Percentiles rank a stretch among this genome's conserved stretches.
Conservation (phyloP, 2,113 vertebrate species). For the Pitta sordida region DNA sequence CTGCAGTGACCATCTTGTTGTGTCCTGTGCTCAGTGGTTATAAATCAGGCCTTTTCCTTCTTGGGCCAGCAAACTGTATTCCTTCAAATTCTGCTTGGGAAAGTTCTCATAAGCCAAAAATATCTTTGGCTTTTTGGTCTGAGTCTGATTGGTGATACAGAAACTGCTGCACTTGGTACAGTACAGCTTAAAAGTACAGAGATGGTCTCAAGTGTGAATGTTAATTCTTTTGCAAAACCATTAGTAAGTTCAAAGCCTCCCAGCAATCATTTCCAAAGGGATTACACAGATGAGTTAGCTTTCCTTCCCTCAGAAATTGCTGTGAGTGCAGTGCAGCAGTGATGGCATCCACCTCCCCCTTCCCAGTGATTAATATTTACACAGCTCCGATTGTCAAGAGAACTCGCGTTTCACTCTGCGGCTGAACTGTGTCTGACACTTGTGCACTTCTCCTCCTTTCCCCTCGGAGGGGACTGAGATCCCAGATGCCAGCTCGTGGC, state of each 20-base stretch:
- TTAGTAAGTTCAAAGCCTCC: neutral
- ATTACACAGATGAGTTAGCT: neutral
- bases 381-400: neutral
- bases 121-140: neutral
- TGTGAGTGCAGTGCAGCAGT: neutral
- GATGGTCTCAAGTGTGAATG: neutral
- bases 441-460: neutral
- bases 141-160: neutral
- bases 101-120: neutral
- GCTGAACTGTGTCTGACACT: neutral
- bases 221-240: neutral
- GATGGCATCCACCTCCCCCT: neutral
- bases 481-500: neutral
- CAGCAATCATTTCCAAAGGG: conserved; percentile 10
- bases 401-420: neutral
- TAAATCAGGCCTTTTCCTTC: neutral
- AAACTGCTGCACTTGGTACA: neutral
- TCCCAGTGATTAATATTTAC: neutral
- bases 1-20: neutral
- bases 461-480: neutral
- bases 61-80: neutral
- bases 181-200: neutral
- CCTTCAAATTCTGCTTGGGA: neutral
- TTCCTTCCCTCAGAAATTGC: neutral
- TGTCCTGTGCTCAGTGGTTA: neutral